phyloP scores from a whole-genome alignment of 2,113 vertebrate species.

The Oreochromis spilurus region DNA sequence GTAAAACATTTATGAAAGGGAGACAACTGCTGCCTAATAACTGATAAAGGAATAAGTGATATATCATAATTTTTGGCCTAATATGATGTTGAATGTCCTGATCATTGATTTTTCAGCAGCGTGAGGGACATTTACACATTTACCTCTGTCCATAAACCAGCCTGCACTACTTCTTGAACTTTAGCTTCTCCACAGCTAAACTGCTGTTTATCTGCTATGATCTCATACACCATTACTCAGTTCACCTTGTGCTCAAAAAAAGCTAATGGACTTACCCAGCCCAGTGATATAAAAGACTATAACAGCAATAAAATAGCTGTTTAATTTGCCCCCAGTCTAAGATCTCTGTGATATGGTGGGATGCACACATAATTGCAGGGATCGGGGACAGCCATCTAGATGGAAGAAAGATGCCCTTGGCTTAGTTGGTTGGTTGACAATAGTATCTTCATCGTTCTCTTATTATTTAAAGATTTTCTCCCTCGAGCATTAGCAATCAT shows the following conservation, averaged over 20 bases:
- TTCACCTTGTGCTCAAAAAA: neutral
- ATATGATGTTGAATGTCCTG: neutral
- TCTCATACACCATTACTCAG: neutral
- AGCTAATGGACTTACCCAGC: constrained; percentile 25
- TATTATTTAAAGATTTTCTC: neutral
- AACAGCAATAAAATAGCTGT: constrained; percentile 24
- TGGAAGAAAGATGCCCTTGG: constrained; percentile 46
- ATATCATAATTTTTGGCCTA: neutral
- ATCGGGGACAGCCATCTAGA: constrained; percentile 43
- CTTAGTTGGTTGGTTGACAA: constrained; percentile 1
- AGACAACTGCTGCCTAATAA: neutral
- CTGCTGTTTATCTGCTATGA: constrained; percentile 26
- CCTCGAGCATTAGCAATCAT: neutral
- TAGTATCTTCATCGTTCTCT: neutral
- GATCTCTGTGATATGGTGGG: constrained; percentile 42
- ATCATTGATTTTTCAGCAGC: neutral
- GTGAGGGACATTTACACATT: neutral
- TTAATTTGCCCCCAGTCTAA: constrained; percentile 32
- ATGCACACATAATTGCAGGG: constrained; percentile 31
- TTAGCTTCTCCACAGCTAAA: neutral
- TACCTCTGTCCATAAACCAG: neutral
- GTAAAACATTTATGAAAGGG: neutral
- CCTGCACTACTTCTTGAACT: neutral
- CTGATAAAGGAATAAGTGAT: neutral
- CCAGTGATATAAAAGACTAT: neutral